Evolutionary conservation across 2,113 vertebrate genomes (phyloP).

Genomic region (Turdus rufiventris): DNA sequence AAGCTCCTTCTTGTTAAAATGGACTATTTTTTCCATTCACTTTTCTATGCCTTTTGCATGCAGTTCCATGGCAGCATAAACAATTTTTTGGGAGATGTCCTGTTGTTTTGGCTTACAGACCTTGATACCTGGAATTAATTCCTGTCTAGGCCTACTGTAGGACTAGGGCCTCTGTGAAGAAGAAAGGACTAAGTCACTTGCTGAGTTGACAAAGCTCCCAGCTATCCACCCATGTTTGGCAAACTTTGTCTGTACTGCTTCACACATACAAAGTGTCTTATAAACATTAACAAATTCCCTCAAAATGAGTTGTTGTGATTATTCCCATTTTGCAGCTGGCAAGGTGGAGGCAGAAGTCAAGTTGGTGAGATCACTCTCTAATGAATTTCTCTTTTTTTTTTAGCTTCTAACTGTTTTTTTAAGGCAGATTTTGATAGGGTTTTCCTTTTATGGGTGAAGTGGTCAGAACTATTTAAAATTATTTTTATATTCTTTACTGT

Average conservation of each 20-base stretch:
- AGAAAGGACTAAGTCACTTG: background rate
- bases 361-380: background rate
- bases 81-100: background rate
- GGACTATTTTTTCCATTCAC: background rate
- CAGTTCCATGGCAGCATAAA: background rate
- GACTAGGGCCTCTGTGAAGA: background rate
- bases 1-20: background rate
- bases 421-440: background rate
- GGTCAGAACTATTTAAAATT: background rate
- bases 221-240: background rate
- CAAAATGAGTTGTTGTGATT: background rate
- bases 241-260: background rate
- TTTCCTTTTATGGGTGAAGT: background rate
- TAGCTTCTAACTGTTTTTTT: background rate
- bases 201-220: background rate
- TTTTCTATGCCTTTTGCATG: background rate
- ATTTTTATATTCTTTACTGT: background rate
- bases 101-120: background rate
- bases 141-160: background rate
- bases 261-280: fast-evolving
- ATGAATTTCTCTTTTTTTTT: background rate
- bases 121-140: background rate
- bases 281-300: background rate
- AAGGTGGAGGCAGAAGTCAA: background rate
- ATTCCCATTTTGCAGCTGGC: background rate